These are phyloP conservation scores for human DNA, from an alignment of 2,113 vertebrate species.

Conservation along the genomic window GRCh38 chr2:179745501-179746000, in stretches of 20 bases:
- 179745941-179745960: slow-evolving; percentile 89
- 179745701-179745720: slow-evolving; percentile 89
- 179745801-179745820: slow-evolving; percentile 80
- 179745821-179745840: slow-evolving; percentile 84
- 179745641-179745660: slow-evolving; percentile 63
- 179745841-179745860: slow-evolving; percentile 85
- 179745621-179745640: slow-evolving; percentile 73
- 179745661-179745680: slow-evolving; percentile 66
- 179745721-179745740: slow-evolving; percentile 92
- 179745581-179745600: slow-evolving; percentile 40
- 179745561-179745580: slow-evolving; percentile 60
- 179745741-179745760: slow-evolving; percentile 79
- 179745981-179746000: slow-evolving; percentile 90
- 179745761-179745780: slow-evolving; percentile 82
- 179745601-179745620: slow-evolving; percentile 60
- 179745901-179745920: slow-evolving; percentile 87
- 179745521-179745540: slow-evolving; percentile 77
- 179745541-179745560: slow-evolving; percentile 74
- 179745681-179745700: slow-evolving; percentile 81
- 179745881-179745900: slow-evolving; percentile 85
- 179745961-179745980: slow-evolving; percentile 89
- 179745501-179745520: slow-evolving; percentile 72
- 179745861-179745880: slow-evolving; percentile 83
- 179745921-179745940: slow-evolving; percentile 90
- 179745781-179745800: slow-evolving; percentile 87